These are phyloP conservation scores for Acromyrmex heyeri DNA, from an alignment of 1,140 invertebrate species.

Conservation along the genomic window DNA sequence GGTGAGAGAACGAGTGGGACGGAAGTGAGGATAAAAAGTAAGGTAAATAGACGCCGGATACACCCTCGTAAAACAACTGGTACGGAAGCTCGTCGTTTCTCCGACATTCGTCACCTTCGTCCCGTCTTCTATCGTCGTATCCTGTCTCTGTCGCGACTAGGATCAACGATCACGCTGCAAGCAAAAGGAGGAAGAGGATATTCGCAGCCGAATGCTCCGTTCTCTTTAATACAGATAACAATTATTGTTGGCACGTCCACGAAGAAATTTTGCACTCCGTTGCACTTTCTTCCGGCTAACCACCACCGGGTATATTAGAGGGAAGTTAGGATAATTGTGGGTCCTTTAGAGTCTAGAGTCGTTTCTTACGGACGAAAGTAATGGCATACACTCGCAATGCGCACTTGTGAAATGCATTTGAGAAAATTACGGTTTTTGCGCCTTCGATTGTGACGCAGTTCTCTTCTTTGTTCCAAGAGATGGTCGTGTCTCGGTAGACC, in stretches of 20 bases:
- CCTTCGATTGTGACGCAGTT: not conserved
- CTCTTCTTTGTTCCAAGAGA: not conserved
- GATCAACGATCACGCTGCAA: slow-evolving; percentile 3
- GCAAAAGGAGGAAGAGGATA: not conserved
- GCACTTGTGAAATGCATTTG: slow-evolving; percentile 34
- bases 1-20: not conserved
- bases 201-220: not conserved
- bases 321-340: slow-evolving; percentile 32
- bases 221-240: slow-evolving; percentile 6
- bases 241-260: not conserved
- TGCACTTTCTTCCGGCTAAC: not conserved
- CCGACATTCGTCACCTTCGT: slow-evolving; percentile 54
- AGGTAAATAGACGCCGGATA: slow-evolving; percentile 69
- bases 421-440: slow-evolving; percentile 52
- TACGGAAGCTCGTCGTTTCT: slow-evolving; percentile 65
- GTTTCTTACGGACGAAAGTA: slow-evolving; percentile 32
- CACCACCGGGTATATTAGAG: slow-evolving; percentile 10
- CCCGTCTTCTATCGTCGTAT: not conserved
- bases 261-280: not conserved
- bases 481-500: not conserved
- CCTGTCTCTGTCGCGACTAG: not conserved
- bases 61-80: slow-evolving; percentile 72
- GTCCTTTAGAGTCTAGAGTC: slow-evolving; percentile 6
- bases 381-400: not conserved
- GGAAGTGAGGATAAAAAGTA: slow-evolving; percentile 33